Evolutionary conservation across 2,888 invertebrate species (phyloP).

Genomic region (Chironomus riparius): DNA sequence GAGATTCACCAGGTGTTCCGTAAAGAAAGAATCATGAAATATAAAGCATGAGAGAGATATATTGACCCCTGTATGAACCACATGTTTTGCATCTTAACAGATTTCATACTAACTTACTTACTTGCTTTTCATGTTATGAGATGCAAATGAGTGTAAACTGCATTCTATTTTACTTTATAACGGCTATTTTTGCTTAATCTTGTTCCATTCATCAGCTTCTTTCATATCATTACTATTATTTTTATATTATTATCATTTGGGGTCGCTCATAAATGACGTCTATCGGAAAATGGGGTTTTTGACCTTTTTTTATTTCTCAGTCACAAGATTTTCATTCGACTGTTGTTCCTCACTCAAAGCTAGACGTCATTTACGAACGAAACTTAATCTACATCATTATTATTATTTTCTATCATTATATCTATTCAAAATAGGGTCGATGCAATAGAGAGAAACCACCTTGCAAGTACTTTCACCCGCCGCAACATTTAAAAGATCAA

Average conservation of each 20-base stretch:
- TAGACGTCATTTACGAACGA: too few relatives aligned
- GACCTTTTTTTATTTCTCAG: too few relatives aligned
- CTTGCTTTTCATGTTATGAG: not conserved
- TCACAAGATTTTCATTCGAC: too few relatives aligned
- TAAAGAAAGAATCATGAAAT: too few relatives aligned
- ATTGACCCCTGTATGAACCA: slow-evolving; percentile 18
- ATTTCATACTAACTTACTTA: not conserved
- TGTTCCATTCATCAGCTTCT: too few relatives aligned
- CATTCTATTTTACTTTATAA: not conserved
- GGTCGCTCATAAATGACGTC: too few relatives aligned
- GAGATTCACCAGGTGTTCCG: slow-evolving; percentile 20
- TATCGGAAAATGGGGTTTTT: too few relatives aligned
- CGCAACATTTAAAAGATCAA: slow-evolving; percentile 99
- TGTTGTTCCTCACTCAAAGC: too few relatives aligned
- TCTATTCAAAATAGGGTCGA: slow-evolving; percentile 67
- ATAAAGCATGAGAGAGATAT: not conserved
- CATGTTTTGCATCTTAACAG: slow-evolving; percentile 7
- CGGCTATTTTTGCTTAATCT: not conserved
- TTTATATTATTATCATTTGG: too few relatives aligned
- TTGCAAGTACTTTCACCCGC: slow-evolving; percentile 99
- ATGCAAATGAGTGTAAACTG: not conserved
- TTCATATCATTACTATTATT: too few relatives aligned
- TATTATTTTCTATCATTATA: slow-evolving; percentile 35
- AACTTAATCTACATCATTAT: not conserved
- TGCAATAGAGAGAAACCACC: slow-evolving; percentile 99